These are phyloP conservation scores for Mirza zaza DNA, from an alignment of 2,113 vertebrate genomes.

Conservation along the genomic window DNA sequence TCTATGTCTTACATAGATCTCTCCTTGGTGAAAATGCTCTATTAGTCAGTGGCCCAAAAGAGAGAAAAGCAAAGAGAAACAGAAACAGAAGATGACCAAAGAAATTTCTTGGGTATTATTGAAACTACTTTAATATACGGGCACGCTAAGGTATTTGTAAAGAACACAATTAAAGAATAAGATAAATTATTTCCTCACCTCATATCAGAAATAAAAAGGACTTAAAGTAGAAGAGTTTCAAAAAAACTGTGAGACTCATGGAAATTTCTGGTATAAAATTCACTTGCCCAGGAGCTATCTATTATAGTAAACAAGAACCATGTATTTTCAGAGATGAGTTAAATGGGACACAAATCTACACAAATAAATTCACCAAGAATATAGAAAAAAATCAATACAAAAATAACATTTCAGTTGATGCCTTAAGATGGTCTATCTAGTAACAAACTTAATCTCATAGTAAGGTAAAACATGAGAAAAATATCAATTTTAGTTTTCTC, in stretches of 20 bases:
- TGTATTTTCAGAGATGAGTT: not conserved
- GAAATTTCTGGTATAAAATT: not conserved
- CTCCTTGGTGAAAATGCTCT: not conserved
- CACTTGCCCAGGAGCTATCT: not conserved
- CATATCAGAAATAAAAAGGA: not conserved
- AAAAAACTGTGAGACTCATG: not conserved
- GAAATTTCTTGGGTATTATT: not conserved
- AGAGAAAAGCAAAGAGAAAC: not conserved
- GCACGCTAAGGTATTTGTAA: not conserved
- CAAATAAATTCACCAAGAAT: not conserved
- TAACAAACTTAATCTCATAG: not conserved
- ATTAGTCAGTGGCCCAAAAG: not conserved
- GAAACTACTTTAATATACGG: not conserved
- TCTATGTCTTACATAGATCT: not conserved
- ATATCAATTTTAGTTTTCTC: not conserved
- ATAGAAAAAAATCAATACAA: not conserved
- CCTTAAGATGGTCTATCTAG: not conserved
- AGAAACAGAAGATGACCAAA: not conserved
- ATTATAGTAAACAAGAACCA: not conserved
- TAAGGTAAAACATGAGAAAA: not conserved
- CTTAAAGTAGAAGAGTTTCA: not conserved
- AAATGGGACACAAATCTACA: not conserved
- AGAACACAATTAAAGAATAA: not conserved
- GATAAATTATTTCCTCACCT: not conserved
- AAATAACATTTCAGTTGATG: not conserved